These are phyloP conservation scores for Pilophorus perplexus DNA, from an alignment of 2,888 invertebrate genomes.

Conservation along the genomic window DNA sequence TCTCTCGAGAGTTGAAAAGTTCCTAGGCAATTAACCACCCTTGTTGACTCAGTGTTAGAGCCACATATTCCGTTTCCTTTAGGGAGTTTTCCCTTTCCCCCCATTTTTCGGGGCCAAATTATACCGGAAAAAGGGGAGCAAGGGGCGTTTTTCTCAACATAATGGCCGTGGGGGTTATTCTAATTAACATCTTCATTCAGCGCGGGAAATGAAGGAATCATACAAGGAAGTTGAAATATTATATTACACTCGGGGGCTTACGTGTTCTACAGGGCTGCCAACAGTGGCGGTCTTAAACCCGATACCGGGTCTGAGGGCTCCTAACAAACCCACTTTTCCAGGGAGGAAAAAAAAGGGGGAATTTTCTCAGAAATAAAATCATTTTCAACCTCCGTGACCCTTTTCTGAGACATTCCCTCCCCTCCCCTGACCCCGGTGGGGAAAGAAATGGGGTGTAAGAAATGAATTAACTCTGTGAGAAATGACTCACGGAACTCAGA, in stretches of 20 bases:
- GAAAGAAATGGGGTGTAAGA: constrained; percentile 26
- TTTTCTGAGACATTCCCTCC: neutral
- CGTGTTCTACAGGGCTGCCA: too few species aligned
- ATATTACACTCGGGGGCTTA: too few species aligned
- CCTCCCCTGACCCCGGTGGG: neutral
- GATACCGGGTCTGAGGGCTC: too few species aligned
- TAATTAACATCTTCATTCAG: too few species aligned
- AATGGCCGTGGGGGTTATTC: too few species aligned
- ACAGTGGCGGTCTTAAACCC: too few species aligned
- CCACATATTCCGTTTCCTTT: constrained; percentile 6
- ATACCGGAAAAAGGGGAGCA: too few species aligned
- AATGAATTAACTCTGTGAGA: constrained; percentile 22
- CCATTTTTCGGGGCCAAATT: too few species aligned
- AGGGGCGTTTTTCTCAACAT: too few species aligned
- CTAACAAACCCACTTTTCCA: too few species aligned
- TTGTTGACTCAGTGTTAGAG: constrained; percentile 18
- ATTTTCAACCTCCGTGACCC: constrained; percentile 21
- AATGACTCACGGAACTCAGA: constrained; percentile 33
- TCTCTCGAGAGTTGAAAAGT: neutral
- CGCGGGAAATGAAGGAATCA: too few species aligned
- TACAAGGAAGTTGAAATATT: too few species aligned
- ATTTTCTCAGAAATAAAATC: constrained; percentile 11
- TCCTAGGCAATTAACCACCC: constrained; percentile 8
- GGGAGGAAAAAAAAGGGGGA: neutral
- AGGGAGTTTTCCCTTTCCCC: neutral